Base-by-base conservation (phyloP, 2,888 invertebrate species). In the Formica aserva region DNA sequence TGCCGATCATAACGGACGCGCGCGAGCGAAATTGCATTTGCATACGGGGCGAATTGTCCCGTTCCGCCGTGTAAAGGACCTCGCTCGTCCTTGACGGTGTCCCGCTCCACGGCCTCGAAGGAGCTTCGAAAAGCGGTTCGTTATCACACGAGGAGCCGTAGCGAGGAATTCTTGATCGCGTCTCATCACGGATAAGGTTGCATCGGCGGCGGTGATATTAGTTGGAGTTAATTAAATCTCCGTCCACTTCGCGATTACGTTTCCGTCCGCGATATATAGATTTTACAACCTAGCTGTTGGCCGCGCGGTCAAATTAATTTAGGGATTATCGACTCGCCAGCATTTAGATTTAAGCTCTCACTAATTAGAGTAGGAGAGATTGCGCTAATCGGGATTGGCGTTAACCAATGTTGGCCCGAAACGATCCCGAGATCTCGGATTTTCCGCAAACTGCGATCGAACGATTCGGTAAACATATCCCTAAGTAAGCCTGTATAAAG, bases 1-100 rank as follows among this genome's bases (percentile, higher is more conserved):
- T 89, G 88, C 92, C 90, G 88, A 92, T 93, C 91, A 89, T 91
- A 92, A 91, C 85, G 83, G 82, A 83, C 82, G 86, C 83, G 69
- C 74, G 62, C 86, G 78, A 35, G 87, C 86, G 52, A 92, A 92
- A 93, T 92, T 92, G 90, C 92, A 93, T 93, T 93, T 93, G 92
- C 93, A 93, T 93, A 93, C 89, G 87, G 88, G 89, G 87, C 88
- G 88, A 88, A 89, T 89, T 89, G 90, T 90, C 89, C 91, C 89
- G 89, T 90, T 89, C 82, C 89, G 84, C 86, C 89, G 85, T 85
- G 88, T 81, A 87, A 89, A 83, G 82, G 77, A 87, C 83, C 88
- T 86, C 86, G 84, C 83, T 84, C 87, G 89, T 88, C 87, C 90
- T 90, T 90, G 90, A 74, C 62, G 82, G 81, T 45, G 45, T 15